Conservation (phyloP, 2,113 vertebrate species). For the Columba janthina region DNA sequence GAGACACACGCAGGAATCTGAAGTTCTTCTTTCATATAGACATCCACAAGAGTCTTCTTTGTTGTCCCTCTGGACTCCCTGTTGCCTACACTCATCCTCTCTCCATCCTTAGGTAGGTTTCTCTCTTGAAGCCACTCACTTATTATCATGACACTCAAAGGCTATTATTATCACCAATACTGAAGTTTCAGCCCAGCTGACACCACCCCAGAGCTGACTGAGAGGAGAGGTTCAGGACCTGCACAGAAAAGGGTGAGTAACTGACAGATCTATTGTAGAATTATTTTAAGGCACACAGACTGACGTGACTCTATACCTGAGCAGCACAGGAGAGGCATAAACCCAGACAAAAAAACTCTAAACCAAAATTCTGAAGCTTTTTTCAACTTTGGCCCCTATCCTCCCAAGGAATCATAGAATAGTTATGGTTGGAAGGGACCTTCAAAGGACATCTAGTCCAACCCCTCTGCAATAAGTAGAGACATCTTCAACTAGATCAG, state of each 20-base stretch:
- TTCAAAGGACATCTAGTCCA: too few species aligned
- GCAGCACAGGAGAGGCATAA: neutral
- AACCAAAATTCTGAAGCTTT: neutral
- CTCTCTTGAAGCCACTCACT: neutral
- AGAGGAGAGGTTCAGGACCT: neutral
- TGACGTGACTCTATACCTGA: neutral
- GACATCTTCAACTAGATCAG: too few species aligned
- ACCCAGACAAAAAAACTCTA: neutral
- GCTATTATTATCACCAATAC: too few species aligned
- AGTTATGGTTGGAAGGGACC: too few species aligned
- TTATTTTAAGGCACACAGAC: neutral
- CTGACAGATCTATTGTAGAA: rapidly evolving
- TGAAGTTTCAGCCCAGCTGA: neutral
- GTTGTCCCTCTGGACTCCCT: neutral
- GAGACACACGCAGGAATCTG: neutral
- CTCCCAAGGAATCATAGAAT: neutral
- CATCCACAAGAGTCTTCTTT: neutral
- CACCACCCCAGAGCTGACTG: neutral
- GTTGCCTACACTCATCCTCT: neutral
- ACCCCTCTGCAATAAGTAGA: too few species aligned
- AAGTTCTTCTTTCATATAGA: neutral
- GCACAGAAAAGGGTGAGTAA: neutral
- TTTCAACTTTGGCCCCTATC: neutral
- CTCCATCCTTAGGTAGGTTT: neutral
- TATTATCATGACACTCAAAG: neutral